Percentiles rank a stretch among this genome's conserved stretches.
phyloP scores from a whole-genome alignment of 2,797 vertebrate species.

The Notoglanidium macrostoma region DNA sequence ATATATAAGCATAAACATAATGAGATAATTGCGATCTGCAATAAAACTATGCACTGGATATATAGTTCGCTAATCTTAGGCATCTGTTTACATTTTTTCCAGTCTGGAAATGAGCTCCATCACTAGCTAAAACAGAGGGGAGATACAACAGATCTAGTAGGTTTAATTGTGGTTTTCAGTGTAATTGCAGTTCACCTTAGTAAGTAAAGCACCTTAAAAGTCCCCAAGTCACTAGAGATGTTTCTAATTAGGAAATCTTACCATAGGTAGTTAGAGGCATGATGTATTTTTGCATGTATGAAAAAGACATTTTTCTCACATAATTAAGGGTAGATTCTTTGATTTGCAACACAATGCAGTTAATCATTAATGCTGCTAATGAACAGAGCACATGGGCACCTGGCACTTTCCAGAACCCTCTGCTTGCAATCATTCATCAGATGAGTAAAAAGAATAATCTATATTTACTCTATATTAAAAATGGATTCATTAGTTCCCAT shows the following conservation, averaged over 20 bases:
- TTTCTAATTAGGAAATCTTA: neutral
- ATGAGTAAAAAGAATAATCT: constrained; percentile 23
- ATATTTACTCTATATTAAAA: neutral
- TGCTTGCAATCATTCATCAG: constrained; percentile 60
- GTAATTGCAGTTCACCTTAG: neutral
- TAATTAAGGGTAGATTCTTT: neutral
- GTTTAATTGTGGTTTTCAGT: neutral
- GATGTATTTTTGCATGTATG: constrained; percentile 17
- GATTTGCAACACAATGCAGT: constrained; percentile 70
- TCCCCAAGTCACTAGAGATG: neutral
- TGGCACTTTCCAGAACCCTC: constrained; percentile 68
- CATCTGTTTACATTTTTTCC: neutral
- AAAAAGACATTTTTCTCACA: neutral
- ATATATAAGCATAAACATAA: neutral
- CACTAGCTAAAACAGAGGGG: neutral
- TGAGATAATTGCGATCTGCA: neutral
- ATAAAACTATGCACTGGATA: neutral
- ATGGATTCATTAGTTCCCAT: neutral
- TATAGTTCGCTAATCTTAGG: neutral
- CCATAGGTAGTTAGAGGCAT: neutral
- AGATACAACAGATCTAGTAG: neutral
- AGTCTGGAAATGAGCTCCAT: neutral
- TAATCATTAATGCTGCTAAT: constrained; percentile 83
- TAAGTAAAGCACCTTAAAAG: neutral
- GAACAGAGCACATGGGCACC: constrained; percentile 64